Evolutionary conservation across 2,888 invertebrate species (phyloP), one percentile per base, ranked within the genome.

Genomic region (Ethmia dodecea): DNA sequence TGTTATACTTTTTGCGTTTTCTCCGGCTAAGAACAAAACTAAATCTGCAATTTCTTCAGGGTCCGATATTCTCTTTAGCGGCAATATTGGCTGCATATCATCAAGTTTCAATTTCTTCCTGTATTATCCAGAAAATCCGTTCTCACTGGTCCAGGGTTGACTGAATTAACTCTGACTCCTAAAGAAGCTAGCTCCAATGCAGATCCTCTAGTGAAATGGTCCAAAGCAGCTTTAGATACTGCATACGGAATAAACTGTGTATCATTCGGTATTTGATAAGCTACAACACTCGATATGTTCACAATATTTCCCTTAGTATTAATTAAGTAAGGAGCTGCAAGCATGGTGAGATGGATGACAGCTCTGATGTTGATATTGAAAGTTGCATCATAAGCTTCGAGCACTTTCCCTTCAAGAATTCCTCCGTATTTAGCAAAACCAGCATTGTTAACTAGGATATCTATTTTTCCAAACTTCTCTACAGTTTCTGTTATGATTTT

Each of bases 81-180:
- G 33, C 2, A 48, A 55, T 1, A 30, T 31, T 13, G 33, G 33
- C 11, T 39, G 33, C 0, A 41, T 9, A 0, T 37, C 2, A 51
- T 34, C 2, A 25, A 32, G 4, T 54, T 52, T 45, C 48, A 49
- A 1, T 42, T 15, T 0, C 34, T 12, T 4, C 39, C 43, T 0
- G 37, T 16, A 12, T 52, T 55, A 8, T 50, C 45, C 3, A 55
- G n/a, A 18, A 64, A 44, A 20, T 60, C 56, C 0, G 68, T 67
- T 25, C 22, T 35, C 0, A 64, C 61, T 0, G 63, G 59, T 1
- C 67, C 67, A 5, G 97, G 97, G 72, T 94, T 94, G 0, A 96
- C 93, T 0, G 40, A 39, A 18, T 66, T 65, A 3, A 66, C 65
- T 40, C 66, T 47, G 0, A 66, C 55, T 1, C 60, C 59, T 6